Evolutionary conservation across 2,797 vertebrate genomes (phyloP).

Genomic region (Aeoliscus strigatus): DNA sequence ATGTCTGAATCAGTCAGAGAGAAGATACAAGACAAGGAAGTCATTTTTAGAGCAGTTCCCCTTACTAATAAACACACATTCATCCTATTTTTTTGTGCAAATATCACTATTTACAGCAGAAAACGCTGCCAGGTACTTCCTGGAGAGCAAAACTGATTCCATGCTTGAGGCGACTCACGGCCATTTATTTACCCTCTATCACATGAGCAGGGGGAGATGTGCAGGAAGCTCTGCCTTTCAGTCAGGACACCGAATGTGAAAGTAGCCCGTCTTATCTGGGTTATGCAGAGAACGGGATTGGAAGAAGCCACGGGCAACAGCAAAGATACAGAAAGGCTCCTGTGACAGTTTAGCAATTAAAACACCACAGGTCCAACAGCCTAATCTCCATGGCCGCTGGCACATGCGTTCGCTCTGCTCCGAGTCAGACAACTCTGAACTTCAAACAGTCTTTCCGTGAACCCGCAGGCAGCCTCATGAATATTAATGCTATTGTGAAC

Average conservation of each 20-base stretch:
- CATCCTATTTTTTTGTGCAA: slow-evolving; percentile 6
- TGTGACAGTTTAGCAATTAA: slow-evolving; percentile 70
- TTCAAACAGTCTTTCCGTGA: slow-evolving; percentile 58
- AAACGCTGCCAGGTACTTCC: slow-evolving; percentile 25
- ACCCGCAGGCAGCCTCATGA: slow-evolving; percentile 46
- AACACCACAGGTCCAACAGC: slow-evolving; percentile 62
- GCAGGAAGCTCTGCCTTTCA: slow-evolving; percentile 53
- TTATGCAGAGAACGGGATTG: slow-evolving; percentile 63
- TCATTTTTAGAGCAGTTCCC: background rate
- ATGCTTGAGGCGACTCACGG: slow-evolving; percentile 33
- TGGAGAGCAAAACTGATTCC: slow-evolving; percentile 42
- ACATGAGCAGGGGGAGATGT: slow-evolving; percentile 47
- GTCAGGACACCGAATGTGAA: slow-evolving; percentile 41
- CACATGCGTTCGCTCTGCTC: slow-evolving; percentile 49
- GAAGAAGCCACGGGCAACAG: slow-evolving; percentile 56
- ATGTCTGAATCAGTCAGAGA: no score
- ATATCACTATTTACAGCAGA: slow-evolving; percentile 19
- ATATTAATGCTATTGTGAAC: slow-evolving; percentile 58
- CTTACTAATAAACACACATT: background rate
- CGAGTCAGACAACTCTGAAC: slow-evolving; percentile 39
- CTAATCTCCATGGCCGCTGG: slow-evolving; percentile 57
- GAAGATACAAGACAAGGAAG: no score
- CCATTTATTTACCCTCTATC: slow-evolving; percentile 57
- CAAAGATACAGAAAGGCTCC: slow-evolving; percentile 58
- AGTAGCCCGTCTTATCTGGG: slow-evolving; percentile 65